Evolutionary conservation across 2,113 vertebrate genomes (phyloP).

Genomic region (Lampris megalopsis): DNA sequence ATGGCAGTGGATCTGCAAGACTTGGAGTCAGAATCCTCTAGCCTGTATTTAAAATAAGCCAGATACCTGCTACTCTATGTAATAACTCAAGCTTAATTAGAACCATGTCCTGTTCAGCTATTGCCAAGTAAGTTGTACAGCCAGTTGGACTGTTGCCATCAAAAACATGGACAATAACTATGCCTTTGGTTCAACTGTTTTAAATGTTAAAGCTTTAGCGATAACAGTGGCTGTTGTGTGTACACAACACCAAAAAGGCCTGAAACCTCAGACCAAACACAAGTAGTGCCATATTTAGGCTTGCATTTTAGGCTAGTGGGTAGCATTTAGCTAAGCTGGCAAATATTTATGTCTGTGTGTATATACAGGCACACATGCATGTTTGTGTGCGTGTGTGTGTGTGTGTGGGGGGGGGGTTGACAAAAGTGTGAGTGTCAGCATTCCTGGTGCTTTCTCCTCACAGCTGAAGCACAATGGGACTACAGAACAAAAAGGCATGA

Average conservation of each 20-base stretch:
- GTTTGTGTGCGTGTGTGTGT: conserved; percentile 20
- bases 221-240: conserved; percentile 13
- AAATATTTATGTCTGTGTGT: conserved; percentile 46
- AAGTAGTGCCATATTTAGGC: conserved; percentile 62
- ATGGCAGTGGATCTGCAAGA: conserved; percentile 34
- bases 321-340: conserved; percentile 3
- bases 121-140: not conserved
- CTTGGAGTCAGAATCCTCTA: no score
- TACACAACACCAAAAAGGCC: conserved; percentile 49
- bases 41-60: conserved; percentile 4
- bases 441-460: conserved; percentile 66
- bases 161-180: not conserved
- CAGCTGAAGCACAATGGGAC: conserved; percentile 75
- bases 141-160: not conserved
- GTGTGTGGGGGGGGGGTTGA: conserved; percentile 16
- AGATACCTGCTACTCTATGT: not conserved
- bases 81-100: conserved; percentile 10
- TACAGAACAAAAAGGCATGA: conserved; percentile 70
- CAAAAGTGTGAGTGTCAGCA: conserved; percentile 79
- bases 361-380: conserved; percentile 16
- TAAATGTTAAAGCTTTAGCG: no score
- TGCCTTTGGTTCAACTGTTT: not conserved
- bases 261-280: conserved; percentile 52
- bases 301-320: conserved; percentile 42
- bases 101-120: conserved; percentile 2